Evolutionary conservation across 1,140 invertebrate species (phyloP).

Genomic region (Caligus rogercresseyi): DNA sequence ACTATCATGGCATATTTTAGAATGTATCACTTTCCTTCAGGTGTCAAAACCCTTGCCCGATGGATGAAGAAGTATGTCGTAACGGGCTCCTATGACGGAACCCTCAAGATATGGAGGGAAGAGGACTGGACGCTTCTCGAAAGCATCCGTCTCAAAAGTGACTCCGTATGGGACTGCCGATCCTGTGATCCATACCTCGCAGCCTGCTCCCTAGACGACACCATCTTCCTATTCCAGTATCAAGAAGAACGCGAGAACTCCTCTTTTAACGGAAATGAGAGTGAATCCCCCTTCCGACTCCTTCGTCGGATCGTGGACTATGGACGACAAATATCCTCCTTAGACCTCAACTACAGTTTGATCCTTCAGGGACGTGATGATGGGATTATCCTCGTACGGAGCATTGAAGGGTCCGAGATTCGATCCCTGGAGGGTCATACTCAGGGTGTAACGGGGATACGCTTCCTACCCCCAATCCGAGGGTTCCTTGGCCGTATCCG

Average conservation of each 20-base stretch:
- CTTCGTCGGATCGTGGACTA: not conserved
- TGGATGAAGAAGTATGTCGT: not conserved
- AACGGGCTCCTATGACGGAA: conserved; percentile 6
- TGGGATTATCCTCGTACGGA: not conserved
- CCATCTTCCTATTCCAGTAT: not conserved
- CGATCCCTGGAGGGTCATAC: not conserved
- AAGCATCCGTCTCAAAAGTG: not conserved
- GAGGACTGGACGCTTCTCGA: not conserved
- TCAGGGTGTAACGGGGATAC: conserved; percentile 3
- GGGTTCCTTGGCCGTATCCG: not conserved
- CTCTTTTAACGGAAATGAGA: conserved; percentile 2
- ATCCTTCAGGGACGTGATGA: not conserved
- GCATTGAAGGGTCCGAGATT: not conserved
- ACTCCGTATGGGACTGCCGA: conserved; percentile 6
- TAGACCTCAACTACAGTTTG: not conserved
- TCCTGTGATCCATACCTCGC: conserved; percentile 6
- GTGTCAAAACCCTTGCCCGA: not conserved
- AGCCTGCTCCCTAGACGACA: not conserved
- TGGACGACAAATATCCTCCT: not conserved
- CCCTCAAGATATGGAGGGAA: not conserved
- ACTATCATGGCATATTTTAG: too few species aligned
- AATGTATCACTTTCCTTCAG: too few species aligned
- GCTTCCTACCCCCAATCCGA: not conserved
- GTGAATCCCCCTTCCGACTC: not conserved
- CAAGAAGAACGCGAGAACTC: not conserved